phyloP scores from a whole-genome alignment of 2,888 invertebrate genomes.

The Clusia tigrina region DNA sequence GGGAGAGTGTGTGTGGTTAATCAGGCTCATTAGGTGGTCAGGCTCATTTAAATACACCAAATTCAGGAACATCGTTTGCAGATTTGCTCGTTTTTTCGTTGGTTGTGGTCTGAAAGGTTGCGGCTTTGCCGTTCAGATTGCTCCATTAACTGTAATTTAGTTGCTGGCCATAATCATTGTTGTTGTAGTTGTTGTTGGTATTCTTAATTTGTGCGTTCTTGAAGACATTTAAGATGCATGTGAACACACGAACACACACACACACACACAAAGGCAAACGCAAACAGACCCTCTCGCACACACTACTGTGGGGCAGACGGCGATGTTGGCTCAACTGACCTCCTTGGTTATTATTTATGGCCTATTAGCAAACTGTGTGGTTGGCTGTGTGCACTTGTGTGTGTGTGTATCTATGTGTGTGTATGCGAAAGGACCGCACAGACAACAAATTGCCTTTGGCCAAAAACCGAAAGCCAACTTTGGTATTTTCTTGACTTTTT shows the following conservation, averaged over 20 bases:
- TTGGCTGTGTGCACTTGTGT: slow-evolving; percentile 11
- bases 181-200: slow-evolving; percentile 10
- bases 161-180: slow-evolving; percentile 51
- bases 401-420: slow-evolving; percentile 20
- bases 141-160: slow-evolving; percentile 62
- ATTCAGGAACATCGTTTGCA: slow-evolving; percentile 57
- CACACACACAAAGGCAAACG: too few relatives aligned
- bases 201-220: slow-evolving; percentile 42
- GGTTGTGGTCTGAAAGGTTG: slow-evolving; percentile 57
- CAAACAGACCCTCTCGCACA: too few relatives aligned
- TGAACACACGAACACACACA: slow-evolving; percentile 21
- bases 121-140: slow-evolving; percentile 44
- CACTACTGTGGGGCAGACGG: slow-evolving; percentile 9
- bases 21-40: slow-evolving; percentile 63
- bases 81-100: too few relatives aligned
- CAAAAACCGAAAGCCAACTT: slow-evolving; percentile 10
- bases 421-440: slow-evolving; percentile 49
- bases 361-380: slow-evolving; percentile 56
- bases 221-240: slow-evolving; percentile 30
- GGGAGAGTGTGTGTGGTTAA: slow-evolving; percentile 47
- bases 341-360: slow-evolving; percentile 62
- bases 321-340: slow-evolving; percentile 38
- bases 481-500: background rate
- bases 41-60: slow-evolving; percentile 57
- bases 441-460: slow-evolving; percentile 55